Evolutionary conservation across 2,797 vertebrate species (phyloP), one percentile per base, ranked within the genome.

Genomic region (Xenopus petersii): DNA sequence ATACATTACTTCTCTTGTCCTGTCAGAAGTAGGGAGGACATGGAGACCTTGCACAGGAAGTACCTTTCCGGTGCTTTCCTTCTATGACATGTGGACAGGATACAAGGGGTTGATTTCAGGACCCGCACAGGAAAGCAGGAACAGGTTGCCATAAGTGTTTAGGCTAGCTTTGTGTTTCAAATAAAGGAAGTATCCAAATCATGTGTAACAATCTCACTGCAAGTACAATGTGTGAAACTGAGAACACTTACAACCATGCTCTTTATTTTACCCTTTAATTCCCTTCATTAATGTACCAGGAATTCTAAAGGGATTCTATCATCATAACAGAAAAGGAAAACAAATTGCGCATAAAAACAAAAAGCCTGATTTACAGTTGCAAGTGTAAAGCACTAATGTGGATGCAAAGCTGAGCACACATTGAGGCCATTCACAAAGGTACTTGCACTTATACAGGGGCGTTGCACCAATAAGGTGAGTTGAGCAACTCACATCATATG

Each of bases 1-100:
- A 83, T 87, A 84, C 89, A 93, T 93, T 89, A 93, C 89, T 91
- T 89, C 87, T 86, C 70, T 81, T 75, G 83, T 67, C 82, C 89
- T 93, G 92, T 92, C 92, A 92, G 82, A 83, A 85, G 83, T 84
- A 83, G 90, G 89, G 89, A 86, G 87, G 87, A 85, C 82, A 84
- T 82, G 83, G 82, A 86, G 81, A 81, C 85, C 90, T 89, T 92
- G 93, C 91, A 93, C 92, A 94, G 91, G 92, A 93, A 93, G 86
- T 89, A 75, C 82, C 84, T 85, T 83, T 90, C 79, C 83, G 84
- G 68, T 83, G 75, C 86, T 86, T 85, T 91, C 90, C 92, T 89
- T 80, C 83, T 81, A 81, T 79, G 86, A 76, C 88, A 84, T 87
- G 85, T 89, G 84, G 86, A 87, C 77, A 91, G 91, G 92, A 93